Percentiles rank a stretch among this genome's conserved stretches.
Conservation (phyloP, 2,113 vertebrate genomes). For the Noctilio leporinus region DNA sequence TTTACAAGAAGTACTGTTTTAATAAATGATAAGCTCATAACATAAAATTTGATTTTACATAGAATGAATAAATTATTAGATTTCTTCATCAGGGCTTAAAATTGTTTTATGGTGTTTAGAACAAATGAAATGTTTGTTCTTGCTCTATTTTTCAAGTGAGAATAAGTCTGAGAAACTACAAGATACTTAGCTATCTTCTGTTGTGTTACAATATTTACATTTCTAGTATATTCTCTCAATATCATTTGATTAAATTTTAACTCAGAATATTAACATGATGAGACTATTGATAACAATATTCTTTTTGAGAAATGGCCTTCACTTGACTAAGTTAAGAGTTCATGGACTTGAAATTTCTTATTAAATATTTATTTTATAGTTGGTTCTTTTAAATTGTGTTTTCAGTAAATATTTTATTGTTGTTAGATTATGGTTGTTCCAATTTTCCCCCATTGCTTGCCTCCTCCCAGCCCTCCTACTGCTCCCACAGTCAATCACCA, state of each 20-base stretch:
- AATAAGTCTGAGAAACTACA: background rate
- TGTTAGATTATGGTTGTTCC: too few species aligned
- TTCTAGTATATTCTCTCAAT: background rate
- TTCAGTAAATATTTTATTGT: too few species aligned
- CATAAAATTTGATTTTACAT: background rate
- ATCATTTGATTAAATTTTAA: slow-evolving; percentile 4
- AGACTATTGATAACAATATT: background rate
- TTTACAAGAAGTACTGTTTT: background rate
- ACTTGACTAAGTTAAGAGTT: background rate
- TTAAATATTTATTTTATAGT: background rate
- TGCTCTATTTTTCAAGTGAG: background rate
- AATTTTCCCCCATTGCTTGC: too few species aligned
- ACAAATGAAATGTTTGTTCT: background rate
- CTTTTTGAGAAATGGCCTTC: background rate
- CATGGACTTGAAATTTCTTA: background rate
- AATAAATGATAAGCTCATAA: background rate
- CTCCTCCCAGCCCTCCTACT: too few species aligned
- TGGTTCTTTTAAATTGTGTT: too few species aligned
- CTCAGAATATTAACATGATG: background rate
- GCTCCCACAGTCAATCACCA: too few species aligned
- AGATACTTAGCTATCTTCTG: background rate
- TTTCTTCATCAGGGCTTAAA: background rate
- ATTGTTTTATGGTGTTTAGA: background rate
- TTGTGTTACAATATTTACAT: background rate
- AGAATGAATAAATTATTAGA: background rate